Evolutionary conservation across 2,888 invertebrate genomes (phyloP).

Genomic region (Acleris laterana): DNA sequence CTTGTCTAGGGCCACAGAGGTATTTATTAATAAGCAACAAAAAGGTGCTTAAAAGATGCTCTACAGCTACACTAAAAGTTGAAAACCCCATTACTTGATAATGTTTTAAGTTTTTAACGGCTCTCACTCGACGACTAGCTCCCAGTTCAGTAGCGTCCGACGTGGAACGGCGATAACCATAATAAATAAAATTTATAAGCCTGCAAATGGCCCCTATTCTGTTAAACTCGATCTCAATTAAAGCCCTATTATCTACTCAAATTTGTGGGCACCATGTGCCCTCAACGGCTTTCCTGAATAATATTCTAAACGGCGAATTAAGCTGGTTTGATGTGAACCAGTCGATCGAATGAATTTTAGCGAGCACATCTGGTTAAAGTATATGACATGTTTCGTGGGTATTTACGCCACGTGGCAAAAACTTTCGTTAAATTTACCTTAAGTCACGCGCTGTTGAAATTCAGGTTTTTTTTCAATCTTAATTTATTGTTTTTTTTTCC

Average conservation of each 20-base stretch:
- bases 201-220: conserved; percentile 67
- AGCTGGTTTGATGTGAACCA: conserved; percentile 11
- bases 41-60: neutral
- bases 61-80: conserved; percentile 11
- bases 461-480: no score
- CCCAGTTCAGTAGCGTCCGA: conserved; percentile 35
- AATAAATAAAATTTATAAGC: conserved; percentile 71
- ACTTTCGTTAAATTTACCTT: no score
- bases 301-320: conserved; percentile 22
- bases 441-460: no score
- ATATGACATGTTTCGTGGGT: no score
- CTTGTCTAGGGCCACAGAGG: neutral
- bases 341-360: conserved; percentile 10
- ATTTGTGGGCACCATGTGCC: conserved; percentile 64
- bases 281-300: conserved; percentile 56
- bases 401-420: no score
- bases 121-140: conserved; percentile 30
- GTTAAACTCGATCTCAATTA: conserved; percentile 75
- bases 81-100: conserved; percentile 8
- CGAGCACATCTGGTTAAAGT: neutral
- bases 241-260: conserved; percentile 71
- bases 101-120: conserved; percentile 15
- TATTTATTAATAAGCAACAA: neutral
- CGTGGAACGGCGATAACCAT: conserved; percentile 59
- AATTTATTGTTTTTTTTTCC: no score